These are phyloP conservation scores for Tiphia femorata DNA, from an alignment of 2,888 invertebrate species.

Conservation along the genomic window DNA sequence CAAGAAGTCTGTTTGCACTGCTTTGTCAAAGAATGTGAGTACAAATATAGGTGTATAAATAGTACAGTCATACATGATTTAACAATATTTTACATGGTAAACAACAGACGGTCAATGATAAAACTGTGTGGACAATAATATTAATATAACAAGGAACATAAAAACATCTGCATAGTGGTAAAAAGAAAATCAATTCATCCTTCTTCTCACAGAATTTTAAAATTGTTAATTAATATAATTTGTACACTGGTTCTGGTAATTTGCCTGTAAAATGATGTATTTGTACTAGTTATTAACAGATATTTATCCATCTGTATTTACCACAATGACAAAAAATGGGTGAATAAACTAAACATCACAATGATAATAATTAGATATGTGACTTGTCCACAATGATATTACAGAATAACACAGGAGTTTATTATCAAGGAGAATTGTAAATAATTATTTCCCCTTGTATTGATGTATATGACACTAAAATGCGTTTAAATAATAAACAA, in stretches of 20 bases:
- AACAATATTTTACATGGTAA: conserved; percentile 38
- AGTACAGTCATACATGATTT: conserved; percentile 44
- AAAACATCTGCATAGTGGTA: too few species aligned
- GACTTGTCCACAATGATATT: conserved; percentile 45
- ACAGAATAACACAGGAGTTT: conserved; percentile 49
- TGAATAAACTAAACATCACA: conserved; percentile 46
- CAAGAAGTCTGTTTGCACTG: conserved; percentile 21
- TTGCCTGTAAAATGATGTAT: too few species aligned
- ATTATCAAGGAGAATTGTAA: too few species aligned
- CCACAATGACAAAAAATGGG: conserved; percentile 42
- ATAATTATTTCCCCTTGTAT: too few species aligned
- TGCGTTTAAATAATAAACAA: too few species aligned
- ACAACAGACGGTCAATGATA: conserved; percentile 36
- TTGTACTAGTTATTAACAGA: not conserved
- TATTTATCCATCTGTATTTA: conserved; percentile 44
- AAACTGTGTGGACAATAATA: too few species aligned
- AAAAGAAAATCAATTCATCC: too few species aligned
- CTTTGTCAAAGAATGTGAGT: conserved; percentile 29
- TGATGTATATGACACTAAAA: too few species aligned
- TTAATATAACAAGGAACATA: too few species aligned
- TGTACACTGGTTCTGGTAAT: too few species aligned
- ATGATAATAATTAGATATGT: conserved; percentile 40
- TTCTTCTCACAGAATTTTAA: too few species aligned
- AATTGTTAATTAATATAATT: too few species aligned
- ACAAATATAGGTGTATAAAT: conserved; percentile 46